Evolutionary conservation across 2,888 invertebrate genomes (phyloP), one percentile per base, ranked within the genome.

Genomic region (Neocrepidodera transversa): DNA sequence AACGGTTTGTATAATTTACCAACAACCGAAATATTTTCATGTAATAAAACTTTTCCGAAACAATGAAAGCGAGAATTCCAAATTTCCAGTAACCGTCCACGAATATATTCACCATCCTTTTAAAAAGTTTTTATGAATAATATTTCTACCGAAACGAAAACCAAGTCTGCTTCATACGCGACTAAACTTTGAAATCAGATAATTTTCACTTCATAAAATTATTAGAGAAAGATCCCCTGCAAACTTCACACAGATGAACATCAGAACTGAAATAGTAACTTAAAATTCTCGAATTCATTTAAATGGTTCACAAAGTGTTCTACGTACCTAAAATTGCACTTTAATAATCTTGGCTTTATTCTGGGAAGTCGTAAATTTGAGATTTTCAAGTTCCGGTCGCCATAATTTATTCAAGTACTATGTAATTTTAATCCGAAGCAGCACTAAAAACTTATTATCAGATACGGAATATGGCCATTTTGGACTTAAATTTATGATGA

Each of bases 371-470:
- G 59, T 65, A 65, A 65, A 65, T 65, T 65, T 57, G 16, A 51
- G 55, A 58, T 61, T 64, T 48, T 42, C 60, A 47, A 57, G 57
- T 53, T 62, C 58, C 43, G 43, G 51, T n/a, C 40, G 50, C 54
- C 16, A 64, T 66, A 66, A 64, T 58, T 66, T 57, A 62, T 62
- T 60, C 65, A 51, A 59, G 64, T 60, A 58, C 59, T 58, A 60
- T 58, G 55, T 66, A 64, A 66, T 66, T 64, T 56, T 66, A 66
- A 66, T 63, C 63, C 58, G 45, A 38, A 42, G 38, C 58, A 40
- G 56, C 56, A 51, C 53, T 62, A 58, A 58, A 65, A 64, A 66
- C 58, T 62, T 65, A 65, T 63, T 63, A 63, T 63, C 63, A 62
- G 62, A 38, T 49, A 55, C 48, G 61, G 49, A 62, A 61, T 56